Percentiles rank a stretch among this genome's conserved stretches.
Evolutionary conservation across 1,140 invertebrate genomes (phyloP).

Genomic region (Hypsibius dujardini): DNA sequence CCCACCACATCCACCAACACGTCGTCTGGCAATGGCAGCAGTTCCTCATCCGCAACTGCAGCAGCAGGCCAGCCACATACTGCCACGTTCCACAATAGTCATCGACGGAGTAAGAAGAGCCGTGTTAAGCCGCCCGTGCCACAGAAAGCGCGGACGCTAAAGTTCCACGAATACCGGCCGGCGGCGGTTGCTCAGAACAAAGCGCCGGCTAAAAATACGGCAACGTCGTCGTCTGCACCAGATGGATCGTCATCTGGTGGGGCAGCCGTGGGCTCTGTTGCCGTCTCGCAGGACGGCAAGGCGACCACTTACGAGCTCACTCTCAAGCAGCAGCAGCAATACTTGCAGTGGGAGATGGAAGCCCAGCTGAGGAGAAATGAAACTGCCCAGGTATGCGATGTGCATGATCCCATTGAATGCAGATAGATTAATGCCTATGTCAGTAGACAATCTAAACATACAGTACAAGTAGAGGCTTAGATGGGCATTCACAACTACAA

Average conservation of each 20-base stretch:
- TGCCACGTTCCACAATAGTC: constrained; percentile 18
- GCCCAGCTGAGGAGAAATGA: constrained; percentile 37
- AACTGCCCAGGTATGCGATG: no score
- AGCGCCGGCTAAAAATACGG: neutral
- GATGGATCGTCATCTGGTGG: neutral
- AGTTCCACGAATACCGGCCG: constrained; percentile 92
- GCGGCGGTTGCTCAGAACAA: neutral
- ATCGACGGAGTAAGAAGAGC: constrained; percentile 17
- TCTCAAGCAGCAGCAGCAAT: constrained; percentile 76
- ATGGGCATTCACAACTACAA: no score
- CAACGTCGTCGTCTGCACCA: neutral
- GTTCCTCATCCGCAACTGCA: constrained; percentile 14
- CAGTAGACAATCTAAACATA: no score
- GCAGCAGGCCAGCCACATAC: constrained; percentile 20
- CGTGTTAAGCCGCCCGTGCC: constrained; percentile 16
- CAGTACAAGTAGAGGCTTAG: no score
- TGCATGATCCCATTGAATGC: no score
- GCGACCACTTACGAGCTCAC: constrained; percentile 69
- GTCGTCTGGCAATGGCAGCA: no score
- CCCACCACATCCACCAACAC: constrained; percentile 13
- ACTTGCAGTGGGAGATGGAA: constrained; percentile 69
- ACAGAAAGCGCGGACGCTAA: constrained; percentile 50
- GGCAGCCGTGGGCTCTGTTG: neutral
- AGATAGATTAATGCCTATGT: no score
- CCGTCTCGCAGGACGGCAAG: constrained; percentile 39